These are phyloP conservation scores for Eulemur rubriventer DNA, from an alignment of 2,797 vertebrate genomes.

Conservation along the genomic window DNA sequence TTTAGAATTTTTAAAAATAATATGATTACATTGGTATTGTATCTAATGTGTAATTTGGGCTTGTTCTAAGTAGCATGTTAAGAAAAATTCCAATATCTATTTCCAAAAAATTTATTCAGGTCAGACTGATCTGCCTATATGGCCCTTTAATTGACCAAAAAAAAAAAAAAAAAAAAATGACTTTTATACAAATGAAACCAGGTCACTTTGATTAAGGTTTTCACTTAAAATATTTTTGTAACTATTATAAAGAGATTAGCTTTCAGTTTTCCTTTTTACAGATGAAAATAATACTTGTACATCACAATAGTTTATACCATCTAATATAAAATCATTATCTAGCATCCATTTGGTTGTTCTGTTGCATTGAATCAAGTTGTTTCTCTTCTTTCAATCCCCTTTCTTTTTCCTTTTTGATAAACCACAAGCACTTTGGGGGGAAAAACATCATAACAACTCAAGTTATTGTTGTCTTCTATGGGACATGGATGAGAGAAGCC, in stretches of 20 bases:
- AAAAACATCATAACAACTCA: neutral
- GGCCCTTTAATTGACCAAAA: neutral
- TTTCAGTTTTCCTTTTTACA: neutral
- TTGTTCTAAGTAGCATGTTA: neutral
- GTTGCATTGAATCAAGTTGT: neutral
- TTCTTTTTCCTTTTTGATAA: neutral
- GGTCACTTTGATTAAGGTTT: neutral
- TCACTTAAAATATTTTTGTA: neutral
- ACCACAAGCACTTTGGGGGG: neutral
- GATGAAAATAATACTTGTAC: neutral
- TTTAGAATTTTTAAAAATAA: slow-evolving; percentile 30
- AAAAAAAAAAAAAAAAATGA: neutral
- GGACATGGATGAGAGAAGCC: slow-evolving; percentile 31
- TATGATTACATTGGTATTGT: neutral
- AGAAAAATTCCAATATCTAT: neutral
- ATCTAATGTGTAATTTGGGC: neutral
- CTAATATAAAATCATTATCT: neutral
- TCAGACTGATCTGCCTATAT: neutral
- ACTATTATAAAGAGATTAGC: neutral
- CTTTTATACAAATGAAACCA: neutral
- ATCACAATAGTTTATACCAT: neutral
- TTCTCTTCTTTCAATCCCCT: neutral
- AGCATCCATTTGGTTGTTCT: neutral
- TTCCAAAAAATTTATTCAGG: neutral
- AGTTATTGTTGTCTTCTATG: neutral